These are phyloP conservation scores for Montipora capricornis DNA, from an alignment of 64 coral and sea anemone genomes.

Conservation along the genomic window DNA sequence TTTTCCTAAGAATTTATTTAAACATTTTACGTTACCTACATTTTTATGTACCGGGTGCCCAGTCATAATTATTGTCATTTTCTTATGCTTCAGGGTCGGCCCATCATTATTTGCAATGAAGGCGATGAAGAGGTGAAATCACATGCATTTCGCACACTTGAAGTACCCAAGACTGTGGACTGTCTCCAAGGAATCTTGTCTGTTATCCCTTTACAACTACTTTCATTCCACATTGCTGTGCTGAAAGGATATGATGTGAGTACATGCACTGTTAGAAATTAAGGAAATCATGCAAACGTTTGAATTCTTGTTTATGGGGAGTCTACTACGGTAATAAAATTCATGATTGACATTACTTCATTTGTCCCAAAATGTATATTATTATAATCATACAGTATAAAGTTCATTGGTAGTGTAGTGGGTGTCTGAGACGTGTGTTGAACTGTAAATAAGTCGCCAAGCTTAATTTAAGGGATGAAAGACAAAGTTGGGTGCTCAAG, in stretches of 20 bases:
- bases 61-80: not conserved
- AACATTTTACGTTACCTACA: no score
- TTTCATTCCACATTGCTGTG: conserved; percentile 94
- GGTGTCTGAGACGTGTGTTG: no score
- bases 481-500: no score
- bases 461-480: no score
- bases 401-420: no score
- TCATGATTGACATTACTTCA: no score
- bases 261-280: not conserved
- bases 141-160: conserved; percentile 80
- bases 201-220: conserved; percentile 88
- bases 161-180: conserved; percentile 84
- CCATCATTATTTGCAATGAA: conserved; percentile 90
- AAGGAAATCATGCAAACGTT: not conserved
- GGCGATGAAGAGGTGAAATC: conserved; percentile 83
- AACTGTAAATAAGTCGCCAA: no score
- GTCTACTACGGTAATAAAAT: no score
- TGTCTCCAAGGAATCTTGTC: conserved; percentile 91
- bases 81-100: conserved; percentile 69
- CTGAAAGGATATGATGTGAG: conserved; percentile 94
- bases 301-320: no score
- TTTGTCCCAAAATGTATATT: no score
- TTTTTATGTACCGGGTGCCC: not conserved
- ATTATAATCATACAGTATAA: no score
- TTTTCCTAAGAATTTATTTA: no score